Conservation (phyloP, 2,113 vertebrate genomes). For the Upupa epops region DNA sequence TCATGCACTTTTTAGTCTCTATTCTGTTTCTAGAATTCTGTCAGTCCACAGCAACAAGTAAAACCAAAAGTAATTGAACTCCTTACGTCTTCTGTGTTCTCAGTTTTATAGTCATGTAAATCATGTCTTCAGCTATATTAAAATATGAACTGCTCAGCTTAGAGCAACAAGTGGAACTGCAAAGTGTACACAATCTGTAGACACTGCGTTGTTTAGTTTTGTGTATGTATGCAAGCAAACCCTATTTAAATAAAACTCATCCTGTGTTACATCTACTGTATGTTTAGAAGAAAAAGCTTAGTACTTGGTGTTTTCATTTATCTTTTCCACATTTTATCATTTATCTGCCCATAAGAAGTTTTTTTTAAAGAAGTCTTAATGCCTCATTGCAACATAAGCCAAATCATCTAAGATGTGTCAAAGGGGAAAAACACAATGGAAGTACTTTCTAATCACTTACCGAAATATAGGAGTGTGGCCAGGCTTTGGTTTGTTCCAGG, state of each 20-base stretch:
- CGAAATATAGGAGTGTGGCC: conserved; percentile 97
- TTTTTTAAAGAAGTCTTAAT: background rate
- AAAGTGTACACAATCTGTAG: background rate
- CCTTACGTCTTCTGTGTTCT: background rate
- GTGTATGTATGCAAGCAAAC: background rate
- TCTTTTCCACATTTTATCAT: background rate
- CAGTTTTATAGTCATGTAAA: background rate
- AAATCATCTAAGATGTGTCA: background rate
- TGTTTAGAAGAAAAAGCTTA: background rate
- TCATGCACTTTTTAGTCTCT: background rate
- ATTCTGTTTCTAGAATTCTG: background rate
- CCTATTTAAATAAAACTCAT: background rate
- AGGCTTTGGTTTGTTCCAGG: conserved; percentile 98
- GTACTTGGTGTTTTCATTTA: background rate
- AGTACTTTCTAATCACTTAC: conserved; percentile 72
- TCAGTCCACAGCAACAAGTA: background rate
- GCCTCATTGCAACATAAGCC: background rate
- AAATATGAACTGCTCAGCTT: background rate
- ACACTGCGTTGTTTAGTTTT: background rate
- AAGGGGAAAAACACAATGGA: background rate
- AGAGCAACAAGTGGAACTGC: background rate
- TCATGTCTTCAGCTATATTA: background rate
- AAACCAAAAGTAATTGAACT: background rate
- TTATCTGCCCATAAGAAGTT: background rate
- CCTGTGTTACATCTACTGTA: background rate